These are phyloP conservation scores for Brachyalestes nurse DNA, from an alignment of 2,797 vertebrate species.

Conservation along the genomic window DNA sequence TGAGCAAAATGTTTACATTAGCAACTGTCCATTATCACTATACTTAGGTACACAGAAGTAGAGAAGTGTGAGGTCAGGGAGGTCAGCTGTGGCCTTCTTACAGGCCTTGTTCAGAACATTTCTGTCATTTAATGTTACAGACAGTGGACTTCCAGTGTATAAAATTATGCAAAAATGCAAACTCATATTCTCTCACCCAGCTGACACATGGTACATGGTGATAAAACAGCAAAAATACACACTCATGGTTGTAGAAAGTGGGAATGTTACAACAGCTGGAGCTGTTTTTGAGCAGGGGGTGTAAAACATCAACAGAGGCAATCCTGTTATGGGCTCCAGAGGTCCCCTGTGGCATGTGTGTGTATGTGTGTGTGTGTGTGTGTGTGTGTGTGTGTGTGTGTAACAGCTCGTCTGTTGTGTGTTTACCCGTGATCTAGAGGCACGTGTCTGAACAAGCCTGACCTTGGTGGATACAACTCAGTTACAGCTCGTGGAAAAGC, in stretches of 20 bases:
- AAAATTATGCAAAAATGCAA: not conserved
- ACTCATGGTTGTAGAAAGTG: conserved; percentile 19
- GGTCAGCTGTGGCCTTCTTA: not conserved
- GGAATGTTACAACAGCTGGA: conserved; percentile 50
- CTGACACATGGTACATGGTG: not conserved
- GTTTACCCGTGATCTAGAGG: conserved; percentile 51
- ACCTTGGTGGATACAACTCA: conserved; percentile 63
- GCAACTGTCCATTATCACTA: not conserved
- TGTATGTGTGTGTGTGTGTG: conserved; percentile 27
- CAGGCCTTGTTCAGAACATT: conserved; percentile 1
- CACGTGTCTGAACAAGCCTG: conserved; percentile 64
- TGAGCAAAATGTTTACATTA: not conserved
- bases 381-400: conserved; percentile 22
- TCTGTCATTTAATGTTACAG: too few species aligned
- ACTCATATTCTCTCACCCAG: not conserved
- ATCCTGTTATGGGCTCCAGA: conserved; percentile 47
- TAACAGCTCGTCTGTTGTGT: conserved; percentile 37
- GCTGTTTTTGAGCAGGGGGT: conserved; percentile 43
- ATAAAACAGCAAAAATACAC: conserved; percentile 9
- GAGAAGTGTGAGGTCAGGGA: not conserved
- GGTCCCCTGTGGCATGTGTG: conserved; percentile 41
- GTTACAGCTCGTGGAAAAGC: conserved; percentile 61
- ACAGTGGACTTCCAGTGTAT: too few species aligned
- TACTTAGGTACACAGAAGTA: not conserved
- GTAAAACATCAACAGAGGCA: conserved; percentile 41